These are phyloP conservation scores for Cylloceria caligata DNA, from an alignment of 2,888 invertebrate genomes.

Conservation along the genomic window DNA sequence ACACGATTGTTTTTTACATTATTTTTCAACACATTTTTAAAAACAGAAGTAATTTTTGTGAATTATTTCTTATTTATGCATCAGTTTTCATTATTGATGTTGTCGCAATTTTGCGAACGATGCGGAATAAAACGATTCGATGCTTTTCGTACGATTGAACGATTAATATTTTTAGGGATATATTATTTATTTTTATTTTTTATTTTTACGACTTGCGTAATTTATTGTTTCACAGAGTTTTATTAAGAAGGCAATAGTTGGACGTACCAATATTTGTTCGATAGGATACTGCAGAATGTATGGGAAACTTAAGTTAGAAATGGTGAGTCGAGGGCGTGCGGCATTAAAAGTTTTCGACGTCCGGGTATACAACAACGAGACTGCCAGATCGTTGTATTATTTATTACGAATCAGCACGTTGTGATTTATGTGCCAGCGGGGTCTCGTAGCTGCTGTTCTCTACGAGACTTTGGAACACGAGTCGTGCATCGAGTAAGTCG, in stretches of 20 bases:
- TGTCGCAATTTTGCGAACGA: no score
- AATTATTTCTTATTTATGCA: no score
- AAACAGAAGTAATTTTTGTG: no score
- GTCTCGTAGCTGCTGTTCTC: constrained; percentile 65
- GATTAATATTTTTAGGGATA: neutral
- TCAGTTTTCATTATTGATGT: no score
- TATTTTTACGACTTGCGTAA: neutral
- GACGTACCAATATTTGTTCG: constrained; percentile 19
- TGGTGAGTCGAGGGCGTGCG: constrained; percentile 45
- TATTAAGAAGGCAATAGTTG: constrained; percentile 19
- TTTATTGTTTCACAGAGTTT: constrained; percentile 3
- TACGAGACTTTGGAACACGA: constrained; percentile 59
- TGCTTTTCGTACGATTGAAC: neutral
- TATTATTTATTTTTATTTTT: constrained; percentile 11
- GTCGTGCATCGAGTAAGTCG: constrained; percentile 62
- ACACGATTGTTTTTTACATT: no score
- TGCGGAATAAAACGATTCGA: neutral
- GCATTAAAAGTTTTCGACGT: constrained; percentile 66
- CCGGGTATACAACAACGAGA: constrained; percentile 47
- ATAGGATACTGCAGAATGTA: neutral
- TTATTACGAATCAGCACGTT: constrained; percentile 76
- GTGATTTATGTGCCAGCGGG: constrained; percentile 73
- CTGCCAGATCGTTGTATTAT: constrained; percentile 71
- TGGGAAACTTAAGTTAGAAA: constrained; percentile 53
- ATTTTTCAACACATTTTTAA: no score